Percentiles rank a stretch among this genome's conserved stretches.
Conservation (phyloP, 2,797 vertebrate species). For the Muscicapa striata region DNA sequence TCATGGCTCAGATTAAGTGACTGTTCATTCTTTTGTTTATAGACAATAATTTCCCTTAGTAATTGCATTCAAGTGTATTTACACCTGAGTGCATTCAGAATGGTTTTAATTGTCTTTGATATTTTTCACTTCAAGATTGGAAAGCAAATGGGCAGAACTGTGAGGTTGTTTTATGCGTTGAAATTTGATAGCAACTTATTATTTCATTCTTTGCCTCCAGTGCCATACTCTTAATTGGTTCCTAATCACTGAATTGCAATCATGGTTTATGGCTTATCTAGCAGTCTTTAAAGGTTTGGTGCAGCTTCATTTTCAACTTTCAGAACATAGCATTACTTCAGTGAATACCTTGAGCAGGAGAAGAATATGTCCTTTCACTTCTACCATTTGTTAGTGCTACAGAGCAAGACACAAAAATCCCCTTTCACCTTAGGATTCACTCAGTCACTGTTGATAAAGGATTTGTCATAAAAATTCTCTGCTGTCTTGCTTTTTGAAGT, state of each 20-base stretch:
- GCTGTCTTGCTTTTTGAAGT: neutral
- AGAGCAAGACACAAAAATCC: neutral
- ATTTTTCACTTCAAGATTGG: neutral
- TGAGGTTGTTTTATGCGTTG: neutral
- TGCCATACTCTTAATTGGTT: constrained; percentile 28
- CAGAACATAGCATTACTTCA: neutral
- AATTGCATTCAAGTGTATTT: constrained; percentile 15
- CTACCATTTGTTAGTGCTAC: neutral
- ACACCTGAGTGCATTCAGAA: constrained; percentile 22
- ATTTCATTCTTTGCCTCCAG: constrained; percentile 5
- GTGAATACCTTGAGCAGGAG: neutral
- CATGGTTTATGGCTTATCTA: constrained; percentile 11
- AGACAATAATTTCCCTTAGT: constrained; percentile 7
- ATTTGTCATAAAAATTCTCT: neutral
- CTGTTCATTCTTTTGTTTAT: constrained; percentile 1
- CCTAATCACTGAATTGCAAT: constrained; percentile 15
- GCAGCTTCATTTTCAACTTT: neutral
- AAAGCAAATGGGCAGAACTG: neutral
- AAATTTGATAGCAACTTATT: constrained; percentile 31
- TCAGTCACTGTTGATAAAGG: neutral
- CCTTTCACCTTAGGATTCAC: neutral
- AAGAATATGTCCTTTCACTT: neutral
- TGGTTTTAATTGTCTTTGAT: constrained; percentile 30
- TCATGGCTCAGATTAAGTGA: neutral
- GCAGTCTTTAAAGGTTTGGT: neutral